phyloP scores from a whole-genome alignment of 1,140 invertebrate genomes.

The Argopecten irradians region DNA sequence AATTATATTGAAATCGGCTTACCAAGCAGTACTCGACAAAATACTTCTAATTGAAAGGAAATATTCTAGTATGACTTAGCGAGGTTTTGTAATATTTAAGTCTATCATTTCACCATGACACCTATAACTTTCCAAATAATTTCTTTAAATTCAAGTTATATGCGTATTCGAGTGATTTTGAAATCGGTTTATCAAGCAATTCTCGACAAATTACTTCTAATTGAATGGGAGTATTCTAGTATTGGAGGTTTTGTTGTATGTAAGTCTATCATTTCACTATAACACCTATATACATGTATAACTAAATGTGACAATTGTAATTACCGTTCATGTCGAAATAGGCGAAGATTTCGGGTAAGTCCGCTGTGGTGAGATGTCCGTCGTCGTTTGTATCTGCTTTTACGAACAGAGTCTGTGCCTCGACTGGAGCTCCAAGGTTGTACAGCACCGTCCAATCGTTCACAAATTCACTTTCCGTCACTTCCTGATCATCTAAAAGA shows the following conservation, averaged over 20 bases:
- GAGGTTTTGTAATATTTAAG: too few species aligned
- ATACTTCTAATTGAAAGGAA: too few species aligned
- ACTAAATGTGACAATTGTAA: background rate
- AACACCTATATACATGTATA: background rate
- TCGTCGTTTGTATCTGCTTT: constrained; percentile 61
- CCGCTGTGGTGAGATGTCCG: constrained; percentile 44
- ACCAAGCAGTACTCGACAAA: too few species aligned
- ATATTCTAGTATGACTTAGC: too few species aligned
- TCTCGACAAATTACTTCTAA: too few species aligned
- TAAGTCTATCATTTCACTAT: background rate
- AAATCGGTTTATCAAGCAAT: too few species aligned
- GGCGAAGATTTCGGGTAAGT: constrained; percentile 58
- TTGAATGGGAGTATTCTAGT: background rate
- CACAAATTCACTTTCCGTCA: constrained; percentile 47
- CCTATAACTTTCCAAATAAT: too few species aligned
- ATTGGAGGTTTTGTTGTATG: background rate
- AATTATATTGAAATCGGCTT: too few species aligned
- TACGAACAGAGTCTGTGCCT: constrained; percentile 58
- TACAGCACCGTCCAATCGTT: constrained; percentile 47
- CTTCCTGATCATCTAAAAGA: constrained; percentile 42
- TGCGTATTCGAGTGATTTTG: too few species aligned
- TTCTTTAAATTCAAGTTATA: too few species aligned
- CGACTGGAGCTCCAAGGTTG: constrained; percentile 45
- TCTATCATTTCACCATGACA: too few species aligned
- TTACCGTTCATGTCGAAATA: constrained; percentile 64